Evolutionary conservation across 1,140 invertebrate species (phyloP).

Genomic region (Neoseiulus cucumeris): DNA sequence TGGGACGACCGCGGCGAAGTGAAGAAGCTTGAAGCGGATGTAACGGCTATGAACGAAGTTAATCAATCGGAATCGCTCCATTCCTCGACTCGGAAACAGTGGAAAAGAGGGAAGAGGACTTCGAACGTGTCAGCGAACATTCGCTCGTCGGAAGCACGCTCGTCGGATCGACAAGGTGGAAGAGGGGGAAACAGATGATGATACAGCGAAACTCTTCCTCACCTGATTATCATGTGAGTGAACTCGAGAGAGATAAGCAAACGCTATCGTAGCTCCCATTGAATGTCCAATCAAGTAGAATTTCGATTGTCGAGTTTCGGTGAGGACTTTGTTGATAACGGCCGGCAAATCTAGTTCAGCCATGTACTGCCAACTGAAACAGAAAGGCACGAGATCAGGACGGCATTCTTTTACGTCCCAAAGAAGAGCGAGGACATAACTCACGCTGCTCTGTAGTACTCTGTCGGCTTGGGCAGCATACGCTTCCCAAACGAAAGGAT

Average conservation of each 20-base stretch:
- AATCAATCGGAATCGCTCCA: not conserved
- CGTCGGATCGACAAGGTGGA: too few species aligned
- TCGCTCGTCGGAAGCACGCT: not conserved
- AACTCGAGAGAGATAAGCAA: not conserved
- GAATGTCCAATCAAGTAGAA: not conserved
- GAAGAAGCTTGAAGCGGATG: not conserved
- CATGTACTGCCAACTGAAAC: not conserved
- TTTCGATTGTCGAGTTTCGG: not conserved
- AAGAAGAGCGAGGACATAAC: too few species aligned
- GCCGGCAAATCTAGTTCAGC: not conserved
- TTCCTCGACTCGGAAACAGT: not conserved
- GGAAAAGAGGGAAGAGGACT: not conserved
- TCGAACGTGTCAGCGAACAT: not conserved
- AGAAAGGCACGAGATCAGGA: not conserved
- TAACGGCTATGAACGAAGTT: too few species aligned
- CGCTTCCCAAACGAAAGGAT: too few species aligned
- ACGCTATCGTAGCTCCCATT: not conserved
- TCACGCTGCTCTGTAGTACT: too few species aligned
- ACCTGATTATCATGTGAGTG: not conserved
- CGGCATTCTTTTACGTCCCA: too few species aligned
- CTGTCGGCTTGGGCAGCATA: too few species aligned
- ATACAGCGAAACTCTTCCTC: not conserved
- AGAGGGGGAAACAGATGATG: too few species aligned
- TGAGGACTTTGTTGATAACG: not conserved
- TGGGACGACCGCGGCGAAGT: not conserved